Evolutionary conservation across 2,113 vertebrate genomes (phyloP), one percentile per base, ranked within the genome.

Genomic region (Tenrec ecaudatus): DNA sequence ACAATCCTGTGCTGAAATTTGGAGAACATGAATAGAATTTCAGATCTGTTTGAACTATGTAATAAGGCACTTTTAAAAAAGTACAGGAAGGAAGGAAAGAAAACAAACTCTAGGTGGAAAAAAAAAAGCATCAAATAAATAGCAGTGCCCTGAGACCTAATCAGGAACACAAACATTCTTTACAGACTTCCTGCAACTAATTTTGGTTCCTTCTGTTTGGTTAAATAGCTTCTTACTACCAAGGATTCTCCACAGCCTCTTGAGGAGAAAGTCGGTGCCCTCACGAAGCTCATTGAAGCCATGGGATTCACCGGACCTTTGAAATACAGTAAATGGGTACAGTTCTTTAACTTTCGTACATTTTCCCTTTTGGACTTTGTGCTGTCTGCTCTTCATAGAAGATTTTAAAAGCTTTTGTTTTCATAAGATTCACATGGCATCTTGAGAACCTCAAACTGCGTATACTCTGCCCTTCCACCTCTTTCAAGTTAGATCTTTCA

Each of bases 281-380:
- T 99, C 95, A 99, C 99, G 0, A 99, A 98, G 97, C 98, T 99
- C 80, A 98, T 99, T n/a, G 99, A 99, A 98, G 99, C 99, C 92
- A 98, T 99, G 98, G 99, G 99, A 88, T 99, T 99, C 98, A 99
- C 99, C 0, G 99, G 99, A 92, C 98, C 99, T 4, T 98, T 99
- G 97, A 99, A 99, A 95, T 99, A 99, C 95, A 99, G 98, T 98
- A 99, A 99, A 99, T 99, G 99, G 99, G 99, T 99, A 98, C 99
- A 94, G 85, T 83, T 31, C 78, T 94, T 80, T 80, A 86, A 82
- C 17, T 80, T 91, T 36, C 90, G 71, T 29, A 94, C 2, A 58
- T 27, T 95, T 91, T 95, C 94, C n/a, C 38, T 77, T 89, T 95
- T 88, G 31, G 25, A 40, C n/a, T 71, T 93, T 86, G 14, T 86